Conservation (phyloP, 2,888 invertebrate genomes). For the Pocota personata region DNA sequence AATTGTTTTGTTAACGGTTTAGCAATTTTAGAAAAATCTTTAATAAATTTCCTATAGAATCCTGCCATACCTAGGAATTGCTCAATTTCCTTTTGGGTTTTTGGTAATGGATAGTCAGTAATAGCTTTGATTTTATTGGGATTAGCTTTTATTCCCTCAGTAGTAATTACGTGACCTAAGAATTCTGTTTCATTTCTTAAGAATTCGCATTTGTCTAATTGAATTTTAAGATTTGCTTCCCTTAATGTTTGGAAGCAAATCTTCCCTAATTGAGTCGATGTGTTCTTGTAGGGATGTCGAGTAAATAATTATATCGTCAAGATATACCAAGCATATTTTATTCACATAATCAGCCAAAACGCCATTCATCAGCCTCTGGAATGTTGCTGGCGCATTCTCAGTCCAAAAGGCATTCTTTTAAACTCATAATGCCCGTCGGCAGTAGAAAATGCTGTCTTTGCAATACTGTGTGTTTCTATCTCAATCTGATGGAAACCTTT, state of each 20-base stretch:
- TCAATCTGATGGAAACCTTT: slow-evolving; percentile 77
- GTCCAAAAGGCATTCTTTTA: slow-evolving; percentile 74
- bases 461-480: slow-evolving; percentile 57
- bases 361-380: slow-evolving; percentile 75
- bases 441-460: slow-evolving; percentile 76
- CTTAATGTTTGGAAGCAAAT: slow-evolving; percentile 74
- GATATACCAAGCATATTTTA: no score
- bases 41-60: slow-evolving; percentile 72
- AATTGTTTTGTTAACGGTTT: slow-evolving; percentile 65
- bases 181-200: no score
- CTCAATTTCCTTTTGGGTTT: no score
- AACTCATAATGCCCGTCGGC: slow-evolving; percentile 75
- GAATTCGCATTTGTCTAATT: no score
- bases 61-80: no score
- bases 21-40: slow-evolving; percentile 65
- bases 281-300: slow-evolving; percentile 78
- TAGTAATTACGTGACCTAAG: no score
- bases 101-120: no score
- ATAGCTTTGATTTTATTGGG: no score
- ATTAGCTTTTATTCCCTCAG: no score
- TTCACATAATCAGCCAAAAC: slow-evolving; percentile 74
- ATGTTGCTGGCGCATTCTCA: slow-evolving; percentile 66
- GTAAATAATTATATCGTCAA: no score
- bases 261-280: slow-evolving; percentile 64
- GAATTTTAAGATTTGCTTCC: no score